Conservation (phyloP, 1,140 invertebrate species). For the Choristoneura fumiferana region DNA sequence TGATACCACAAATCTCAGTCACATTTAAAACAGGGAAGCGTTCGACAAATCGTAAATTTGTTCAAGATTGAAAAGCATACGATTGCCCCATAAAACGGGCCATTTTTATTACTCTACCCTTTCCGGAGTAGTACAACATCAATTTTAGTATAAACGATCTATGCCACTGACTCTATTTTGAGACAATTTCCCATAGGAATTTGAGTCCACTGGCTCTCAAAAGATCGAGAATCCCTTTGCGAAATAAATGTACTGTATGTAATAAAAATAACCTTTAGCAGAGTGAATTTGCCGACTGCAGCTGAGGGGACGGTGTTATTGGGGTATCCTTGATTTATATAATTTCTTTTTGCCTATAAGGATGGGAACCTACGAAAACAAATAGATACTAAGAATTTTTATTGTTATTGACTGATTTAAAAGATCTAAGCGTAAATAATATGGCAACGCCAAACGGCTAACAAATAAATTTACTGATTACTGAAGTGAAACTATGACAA, state of each 20-base stretch:
- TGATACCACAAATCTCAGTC: too few species aligned
- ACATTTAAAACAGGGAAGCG: background rate
- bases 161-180: background rate
- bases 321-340: too few species aligned
- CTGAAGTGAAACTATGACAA: too few species aligned
- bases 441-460: too few species aligned
- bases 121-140: background rate
- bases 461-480: too few species aligned
- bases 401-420: too few species aligned
- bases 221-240: background rate
- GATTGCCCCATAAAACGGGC: background rate
- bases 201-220: background rate
- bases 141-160: background rate
- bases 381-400: too few species aligned
- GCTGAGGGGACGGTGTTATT: too few species aligned
- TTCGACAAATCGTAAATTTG: background rate
- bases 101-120: conserved; percentile 7
- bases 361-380: too few species aligned
- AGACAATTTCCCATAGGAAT: background rate
- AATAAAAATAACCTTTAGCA: conserved; percentile 5
- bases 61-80: background rate
- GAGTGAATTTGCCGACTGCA: too few species aligned
- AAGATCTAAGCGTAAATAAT: too few species aligned
- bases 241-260: background rate
- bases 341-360: too few species aligned